Evolutionary conservation across 2,113 vertebrate genomes (phyloP), one percentile per base, ranked within the genome.

Genomic region (Ondatra zibethicus): DNA sequence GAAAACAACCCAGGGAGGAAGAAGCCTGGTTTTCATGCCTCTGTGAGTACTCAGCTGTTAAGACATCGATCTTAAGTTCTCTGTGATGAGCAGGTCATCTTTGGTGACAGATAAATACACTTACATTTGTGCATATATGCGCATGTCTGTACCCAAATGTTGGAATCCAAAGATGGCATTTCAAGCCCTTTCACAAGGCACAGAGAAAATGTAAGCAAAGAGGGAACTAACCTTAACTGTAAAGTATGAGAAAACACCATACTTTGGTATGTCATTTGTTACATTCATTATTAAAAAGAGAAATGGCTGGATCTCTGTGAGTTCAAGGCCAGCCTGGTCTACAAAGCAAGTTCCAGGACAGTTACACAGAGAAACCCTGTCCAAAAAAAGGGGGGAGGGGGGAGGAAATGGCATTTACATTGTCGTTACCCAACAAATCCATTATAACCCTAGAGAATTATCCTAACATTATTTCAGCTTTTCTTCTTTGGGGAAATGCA

Each of bases 351-450:
- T 68, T 68, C 65, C 65, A 68, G 55, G 55, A 55, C 55, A 17
- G 55, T 55, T 55, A 55, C 16, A 55, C 55, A 55, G 4, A 55
- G 55, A 55, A 55, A 55, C 55, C 4, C 55, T 55, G 55, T 55
- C 55, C 55, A 55, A 55, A 55, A 16, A 55, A 68, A 68, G 65
- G 31, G 65, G 27, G 9, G 65, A 8, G 9, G 63, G 12, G 58
- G 17, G 1, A 50, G 21, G 4, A 93, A 94, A 47, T 65, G 58
- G 13, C 45, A 70, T 91, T 85, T 81, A 21, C 8, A 6, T 92
- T 82, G 88, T 73, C 75, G 78, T 89, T 86, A 93, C 84, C 21
- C 36, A 45, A 52, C 47, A 63, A 95, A 87, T 36, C 80, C 29
- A 72, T 25, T 21, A 29, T 50, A 88, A n/a, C 47, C 29, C 47